Evolutionary conservation across 2,888 invertebrate genomes (phyloP).

Genomic region (Hedya salicella): DNA sequence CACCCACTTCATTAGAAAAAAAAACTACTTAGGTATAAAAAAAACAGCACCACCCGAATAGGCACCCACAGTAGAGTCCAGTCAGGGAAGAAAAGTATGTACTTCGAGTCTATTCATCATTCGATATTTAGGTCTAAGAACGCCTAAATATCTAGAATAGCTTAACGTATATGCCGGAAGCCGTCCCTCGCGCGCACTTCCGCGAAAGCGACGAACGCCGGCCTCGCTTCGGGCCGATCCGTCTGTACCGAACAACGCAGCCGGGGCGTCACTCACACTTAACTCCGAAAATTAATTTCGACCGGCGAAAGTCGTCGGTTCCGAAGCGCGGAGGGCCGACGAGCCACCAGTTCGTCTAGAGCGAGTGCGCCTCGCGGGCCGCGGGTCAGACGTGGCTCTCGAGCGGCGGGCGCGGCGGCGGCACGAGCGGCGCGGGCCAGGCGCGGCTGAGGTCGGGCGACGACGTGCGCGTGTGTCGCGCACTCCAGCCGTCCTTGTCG

Average conservation of each 20-base stretch:
- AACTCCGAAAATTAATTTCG: conserved; percentile 12
- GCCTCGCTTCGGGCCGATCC: conserved; percentile 5
- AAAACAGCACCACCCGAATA: conserved; percentile 43
- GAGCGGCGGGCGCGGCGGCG: conserved; percentile 67
- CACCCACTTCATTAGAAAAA: conserved; percentile 34
- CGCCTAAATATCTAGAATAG: conserved; percentile 33
- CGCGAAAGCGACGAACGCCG: conserved; percentile 9
- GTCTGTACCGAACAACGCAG: conserved; percentile 10
- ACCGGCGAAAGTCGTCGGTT: conserved; percentile 9
- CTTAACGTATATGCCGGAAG: conserved; percentile 1
- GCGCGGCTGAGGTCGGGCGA: conserved; percentile 81
- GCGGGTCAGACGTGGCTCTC: conserved; percentile 66
- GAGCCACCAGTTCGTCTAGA: conserved; percentile 52
- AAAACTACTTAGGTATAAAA: conserved; percentile 43
- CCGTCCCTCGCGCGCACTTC: background rate
- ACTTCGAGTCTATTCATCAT: conserved; percentile 30
- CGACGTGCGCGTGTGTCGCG: conserved; percentile 85
- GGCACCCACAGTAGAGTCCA: conserved; percentile 38
- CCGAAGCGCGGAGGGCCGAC: background rate
- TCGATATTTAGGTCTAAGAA: conserved; percentile 2
- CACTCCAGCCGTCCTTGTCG: conserved; percentile 86
- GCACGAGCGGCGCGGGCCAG: conserved; percentile 66
- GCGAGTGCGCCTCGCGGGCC: conserved; percentile 54
- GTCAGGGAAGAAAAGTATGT: conserved; percentile 22
- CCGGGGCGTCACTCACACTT: background rate